A percentile compares a stretch with the other conserved stretches of the same genome.
phyloP scores from a whole-genome alignment of 2,797 vertebrate genomes.

The Leptoclinus maculatus region DNA sequence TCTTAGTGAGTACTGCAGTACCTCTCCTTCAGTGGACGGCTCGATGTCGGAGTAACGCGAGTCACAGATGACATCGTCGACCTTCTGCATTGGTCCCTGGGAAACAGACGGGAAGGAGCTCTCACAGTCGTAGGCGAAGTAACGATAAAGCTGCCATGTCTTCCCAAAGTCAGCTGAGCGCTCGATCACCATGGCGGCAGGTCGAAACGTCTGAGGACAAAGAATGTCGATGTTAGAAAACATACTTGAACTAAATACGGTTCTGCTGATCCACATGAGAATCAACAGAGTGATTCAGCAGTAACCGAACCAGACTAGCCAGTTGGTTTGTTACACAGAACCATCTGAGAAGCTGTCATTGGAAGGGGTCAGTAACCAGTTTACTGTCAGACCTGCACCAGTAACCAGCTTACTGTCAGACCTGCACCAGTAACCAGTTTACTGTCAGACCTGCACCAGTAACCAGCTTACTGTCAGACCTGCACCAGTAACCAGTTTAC shows the following conservation, averaged over 20 bases:
- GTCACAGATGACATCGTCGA: slow-evolving; percentile 96
- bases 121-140: slow-evolving; percentile 97
- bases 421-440: too few species aligned
- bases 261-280: neutral
- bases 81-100: slow-evolving; percentile 93
- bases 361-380: too few species aligned
- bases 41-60: slow-evolving; percentile 97
- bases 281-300: neutral
- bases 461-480: too few species aligned
- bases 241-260: neutral
- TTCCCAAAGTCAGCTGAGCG: slow-evolving; percentile 94
- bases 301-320: too few species aligned
- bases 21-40: slow-evolving; percentile 97
- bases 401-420: too few species aligned
- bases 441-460: too few species aligned
- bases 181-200: slow-evolving; percentile 96
- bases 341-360: too few species aligned
- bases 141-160: slow-evolving; percentile 95
- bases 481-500: too few species aligned
- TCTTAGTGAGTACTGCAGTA: slow-evolving; percentile 52
- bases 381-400: too few species aligned
- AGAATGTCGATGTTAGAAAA: neutral
- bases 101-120: slow-evolving; percentile 89
- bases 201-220: slow-evolving; percentile 90
- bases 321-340: too few species aligned